Conservation (phyloP, 2,113 vertebrate genomes). For the Silurus asotus region DNA sequence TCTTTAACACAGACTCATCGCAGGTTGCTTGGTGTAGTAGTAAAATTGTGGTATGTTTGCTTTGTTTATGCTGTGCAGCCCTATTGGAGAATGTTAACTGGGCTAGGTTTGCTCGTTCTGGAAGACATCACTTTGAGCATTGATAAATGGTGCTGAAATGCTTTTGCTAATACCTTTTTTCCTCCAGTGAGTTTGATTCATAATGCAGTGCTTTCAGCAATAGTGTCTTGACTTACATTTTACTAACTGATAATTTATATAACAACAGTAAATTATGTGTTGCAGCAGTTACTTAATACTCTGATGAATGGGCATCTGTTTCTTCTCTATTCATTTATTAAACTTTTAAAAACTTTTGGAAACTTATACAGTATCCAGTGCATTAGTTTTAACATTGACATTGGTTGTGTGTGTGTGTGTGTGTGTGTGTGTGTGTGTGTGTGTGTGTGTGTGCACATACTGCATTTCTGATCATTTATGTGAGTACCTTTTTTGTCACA, state of each 20-base stretch:
- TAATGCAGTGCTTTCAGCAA: background rate
- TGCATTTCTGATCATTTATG: background rate
- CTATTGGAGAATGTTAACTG: background rate
- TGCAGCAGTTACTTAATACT: background rate
- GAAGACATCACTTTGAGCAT: background rate
- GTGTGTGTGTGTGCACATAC: no score
- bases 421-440: background rate
- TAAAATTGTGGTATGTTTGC: background rate
- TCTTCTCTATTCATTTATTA: background rate
- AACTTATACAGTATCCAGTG: background rate
- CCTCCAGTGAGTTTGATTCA: conserved; percentile 3
- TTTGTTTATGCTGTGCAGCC: background rate
- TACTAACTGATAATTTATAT: background rate
- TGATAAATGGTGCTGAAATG: conserved; percentile 3
- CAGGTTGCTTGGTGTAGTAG: background rate
- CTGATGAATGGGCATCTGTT: background rate
- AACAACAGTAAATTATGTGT: background rate
- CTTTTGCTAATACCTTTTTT: background rate
- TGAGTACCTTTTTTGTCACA: background rate
- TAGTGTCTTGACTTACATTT: conserved; percentile 1
- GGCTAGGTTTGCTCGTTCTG: background rate
- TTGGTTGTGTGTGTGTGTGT: background rate
- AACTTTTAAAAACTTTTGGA: background rate
- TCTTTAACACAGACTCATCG: no score
- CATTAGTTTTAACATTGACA: background rate